Conservation (phyloP, 2,797 vertebrate species). For the Petrocephalus schoutedeni region DNA sequence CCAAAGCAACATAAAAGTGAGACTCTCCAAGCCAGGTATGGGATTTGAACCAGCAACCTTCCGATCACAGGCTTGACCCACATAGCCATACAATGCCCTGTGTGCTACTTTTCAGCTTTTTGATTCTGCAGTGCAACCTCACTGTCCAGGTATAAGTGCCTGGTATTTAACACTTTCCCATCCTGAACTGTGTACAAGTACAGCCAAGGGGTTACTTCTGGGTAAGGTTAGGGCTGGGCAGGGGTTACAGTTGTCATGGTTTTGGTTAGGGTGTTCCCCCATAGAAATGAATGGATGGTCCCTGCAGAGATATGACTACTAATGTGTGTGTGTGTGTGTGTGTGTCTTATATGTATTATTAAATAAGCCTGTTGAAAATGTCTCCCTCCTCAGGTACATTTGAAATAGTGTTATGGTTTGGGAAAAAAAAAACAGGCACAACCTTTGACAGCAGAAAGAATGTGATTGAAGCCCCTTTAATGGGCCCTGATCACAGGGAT, state of each 20-base stretch:
- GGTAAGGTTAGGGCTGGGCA: background rate
- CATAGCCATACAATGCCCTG: background rate
- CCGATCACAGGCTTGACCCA: background rate
- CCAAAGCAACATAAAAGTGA: background rate
- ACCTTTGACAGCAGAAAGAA: background rate
- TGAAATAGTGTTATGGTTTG: background rate
- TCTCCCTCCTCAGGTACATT: background rate
- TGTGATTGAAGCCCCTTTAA: slow-evolving; percentile 8
- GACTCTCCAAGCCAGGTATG: background rate
- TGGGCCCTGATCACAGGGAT: background rate
- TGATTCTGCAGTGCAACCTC: background rate
- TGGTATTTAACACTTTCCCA: background rate
- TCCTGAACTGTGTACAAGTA: background rate
- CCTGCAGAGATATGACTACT: background rate
- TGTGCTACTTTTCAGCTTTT: background rate
- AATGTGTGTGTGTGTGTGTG: background rate
- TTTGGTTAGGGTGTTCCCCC: background rate
- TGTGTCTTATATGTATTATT: background rate
- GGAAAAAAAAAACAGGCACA: background rate
- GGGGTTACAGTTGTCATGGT: background rate
- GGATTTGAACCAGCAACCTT: background rate
- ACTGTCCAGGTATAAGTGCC: background rate
- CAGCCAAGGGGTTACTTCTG: background rate
- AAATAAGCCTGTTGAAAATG: background rate
- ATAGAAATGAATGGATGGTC: background rate